Conservation (phyloP, 1,140 invertebrate species). For the Drosophila ironensis region DNA sequence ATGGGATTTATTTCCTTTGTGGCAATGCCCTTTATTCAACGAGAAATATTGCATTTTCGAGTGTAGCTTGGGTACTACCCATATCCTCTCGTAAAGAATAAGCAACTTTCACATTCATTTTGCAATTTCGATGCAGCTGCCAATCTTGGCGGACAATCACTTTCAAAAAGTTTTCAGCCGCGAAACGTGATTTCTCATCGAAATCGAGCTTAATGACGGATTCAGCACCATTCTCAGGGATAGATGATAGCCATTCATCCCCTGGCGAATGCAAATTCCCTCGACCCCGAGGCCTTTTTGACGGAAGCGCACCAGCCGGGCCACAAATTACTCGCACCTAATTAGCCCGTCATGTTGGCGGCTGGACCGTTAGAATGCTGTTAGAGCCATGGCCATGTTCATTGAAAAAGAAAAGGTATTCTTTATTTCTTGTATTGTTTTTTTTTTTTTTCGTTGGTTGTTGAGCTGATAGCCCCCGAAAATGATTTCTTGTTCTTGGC, state of each 20-base stretch:
- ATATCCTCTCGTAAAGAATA: slow-evolving; percentile 29
- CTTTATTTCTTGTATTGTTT: background rate
- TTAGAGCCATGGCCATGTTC: slow-evolving; percentile 43
- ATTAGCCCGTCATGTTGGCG: slow-evolving; percentile 52
- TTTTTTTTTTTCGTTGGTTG: slow-evolving; percentile 9
- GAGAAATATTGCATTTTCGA: background rate
- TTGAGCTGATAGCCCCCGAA: slow-evolving; percentile 36
- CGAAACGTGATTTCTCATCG: slow-evolving; percentile 35
- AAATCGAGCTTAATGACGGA: slow-evolving; percentile 22
- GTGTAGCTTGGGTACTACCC: slow-evolving; percentile 13
- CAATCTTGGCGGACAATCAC: slow-evolving; percentile 62
- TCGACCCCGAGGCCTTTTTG: background rate
- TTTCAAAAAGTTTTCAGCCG: slow-evolving; percentile 52
- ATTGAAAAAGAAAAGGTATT: slow-evolving; percentile 50
- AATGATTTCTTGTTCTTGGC: slow-evolving; percentile 36
- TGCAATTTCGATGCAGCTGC: slow-evolving; percentile 52
- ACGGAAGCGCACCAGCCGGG: slow-evolving; percentile 10
- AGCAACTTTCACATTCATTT: slow-evolving; percentile 76
- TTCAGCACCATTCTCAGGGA: slow-evolving; percentile 62
- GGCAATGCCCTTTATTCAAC: slow-evolving; percentile 3
- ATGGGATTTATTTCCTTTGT: background rate
- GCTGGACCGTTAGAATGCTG: slow-evolving; percentile 51
- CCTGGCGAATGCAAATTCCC: slow-evolving; percentile 47
- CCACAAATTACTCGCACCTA: slow-evolving; percentile 58
- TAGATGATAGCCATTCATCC: background rate